These are phyloP conservation scores for Melipona bicolor DNA, from an alignment of 2,888 invertebrate species.

Conservation along the genomic window DNA sequence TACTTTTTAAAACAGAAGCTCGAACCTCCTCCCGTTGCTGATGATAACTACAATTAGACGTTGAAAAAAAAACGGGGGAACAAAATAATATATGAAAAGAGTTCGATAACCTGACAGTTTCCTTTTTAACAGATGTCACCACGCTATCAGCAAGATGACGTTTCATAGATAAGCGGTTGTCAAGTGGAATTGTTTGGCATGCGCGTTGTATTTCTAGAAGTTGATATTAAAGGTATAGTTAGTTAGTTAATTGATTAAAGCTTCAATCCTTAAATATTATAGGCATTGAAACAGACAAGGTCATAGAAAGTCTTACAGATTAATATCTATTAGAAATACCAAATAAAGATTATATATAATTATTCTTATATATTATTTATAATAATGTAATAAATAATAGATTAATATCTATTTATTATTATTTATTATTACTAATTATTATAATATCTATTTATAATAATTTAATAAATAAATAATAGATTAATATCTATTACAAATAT, in stretches of 20 bases:
- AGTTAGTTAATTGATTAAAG: background rate
- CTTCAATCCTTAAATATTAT: background rate
- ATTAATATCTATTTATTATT: no score
- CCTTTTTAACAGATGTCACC: conserved; percentile 19
- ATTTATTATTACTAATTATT: no score
- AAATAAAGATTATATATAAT: no score
- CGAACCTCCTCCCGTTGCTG: background rate
- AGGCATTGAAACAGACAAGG: no score
- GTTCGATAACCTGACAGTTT: conserved; percentile 41
- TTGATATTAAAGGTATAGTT: background rate
- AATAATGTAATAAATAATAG: no score
- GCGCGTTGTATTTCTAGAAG: conserved; percentile 34
- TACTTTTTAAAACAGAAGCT: conserved; percentile 27
- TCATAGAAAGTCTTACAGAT: no score
- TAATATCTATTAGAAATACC: no score
- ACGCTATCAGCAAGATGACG: conserved; percentile 13
- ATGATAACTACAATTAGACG: background rate
- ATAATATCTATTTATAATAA: no score
- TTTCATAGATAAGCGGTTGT: conserved; percentile 43
- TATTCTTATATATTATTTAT: no score
- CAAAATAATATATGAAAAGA: background rate
- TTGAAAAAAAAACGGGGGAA: background rate
- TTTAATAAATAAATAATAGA: no score
- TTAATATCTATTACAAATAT: no score
- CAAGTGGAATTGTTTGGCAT: conserved; percentile 55